Conservation (phyloP, 2,113 vertebrate genomes). For the Hirundichthys speculiger region DNA sequence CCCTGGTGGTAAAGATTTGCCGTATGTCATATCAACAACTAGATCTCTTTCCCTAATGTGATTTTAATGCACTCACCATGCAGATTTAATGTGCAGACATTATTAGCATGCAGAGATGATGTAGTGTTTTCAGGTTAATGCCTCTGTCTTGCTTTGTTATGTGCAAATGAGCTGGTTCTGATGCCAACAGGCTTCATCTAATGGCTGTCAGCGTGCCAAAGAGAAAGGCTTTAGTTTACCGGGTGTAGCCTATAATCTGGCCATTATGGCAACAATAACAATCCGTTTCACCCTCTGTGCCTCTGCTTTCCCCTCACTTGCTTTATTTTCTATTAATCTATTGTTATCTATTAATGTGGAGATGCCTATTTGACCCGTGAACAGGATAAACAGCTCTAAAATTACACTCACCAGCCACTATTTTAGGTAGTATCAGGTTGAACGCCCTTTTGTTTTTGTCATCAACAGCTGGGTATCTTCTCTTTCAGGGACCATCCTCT, state of each 20-base stretch:
- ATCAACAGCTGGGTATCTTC: too few relatives aligned
- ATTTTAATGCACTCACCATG: constrained; percentile 58
- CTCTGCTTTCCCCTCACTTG: constrained; percentile 11
- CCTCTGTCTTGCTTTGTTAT: constrained; percentile 48
- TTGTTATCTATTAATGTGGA: constrained; percentile 16
- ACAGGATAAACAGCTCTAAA: constrained; percentile 3
- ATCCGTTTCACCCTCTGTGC: constrained; percentile 18
- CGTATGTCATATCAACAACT: constrained; percentile 38
- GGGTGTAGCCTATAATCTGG: constrained; percentile 30
- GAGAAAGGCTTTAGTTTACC: constrained; percentile 29
- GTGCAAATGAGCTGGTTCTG: constrained; percentile 42
- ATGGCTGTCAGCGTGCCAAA: constrained; percentile 48
- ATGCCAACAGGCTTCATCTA: constrained; percentile 52
- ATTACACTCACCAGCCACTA: too few relatives aligned
- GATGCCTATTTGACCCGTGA: constrained; percentile 10
- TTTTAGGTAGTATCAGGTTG: too few relatives aligned
- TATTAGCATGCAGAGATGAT: constrained; percentile 41
- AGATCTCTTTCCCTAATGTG: constrained; percentile 53
- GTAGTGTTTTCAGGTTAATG: constrained; percentile 60
- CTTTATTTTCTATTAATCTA: constrained; percentile 7
- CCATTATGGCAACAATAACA: constrained; percentile 33
- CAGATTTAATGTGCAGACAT: constrained; percentile 55
- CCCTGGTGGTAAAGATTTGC: constrained; percentile 19
- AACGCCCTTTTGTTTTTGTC: too few relatives aligned
- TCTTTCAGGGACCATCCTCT: too few relatives aligned